A percentile compares a stretch with the other conserved stretches of the same genome.
Conservation (phyloP, 2,113 vertebrate species). For the Stomatorhinus ivindoensis region DNA sequence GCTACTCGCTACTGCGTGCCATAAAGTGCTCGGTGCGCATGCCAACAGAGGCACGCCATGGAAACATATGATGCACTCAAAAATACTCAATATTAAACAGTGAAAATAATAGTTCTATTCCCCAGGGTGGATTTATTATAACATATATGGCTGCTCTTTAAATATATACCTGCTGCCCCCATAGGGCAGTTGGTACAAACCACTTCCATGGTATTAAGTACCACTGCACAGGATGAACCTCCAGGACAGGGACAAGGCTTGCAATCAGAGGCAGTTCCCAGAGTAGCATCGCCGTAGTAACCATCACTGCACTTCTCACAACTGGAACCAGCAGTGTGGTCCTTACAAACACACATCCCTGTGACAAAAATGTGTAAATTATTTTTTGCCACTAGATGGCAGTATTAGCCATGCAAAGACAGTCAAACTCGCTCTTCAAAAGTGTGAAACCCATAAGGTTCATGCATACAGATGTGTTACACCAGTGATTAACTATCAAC, state of each 20-base stretch:
- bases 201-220: constrained; percentile 79
- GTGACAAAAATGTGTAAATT: not conserved
- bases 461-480: not conserved
- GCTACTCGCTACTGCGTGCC: not conserved
- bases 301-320: constrained; percentile 86
- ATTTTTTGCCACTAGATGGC: constrained; percentile 25
- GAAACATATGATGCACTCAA: not conserved
- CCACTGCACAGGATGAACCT: constrained; percentile 75
- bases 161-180: constrained; percentile 76
- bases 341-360: constrained; percentile 81
- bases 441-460: not conserved
- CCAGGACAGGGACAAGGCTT: constrained; percentile 79
- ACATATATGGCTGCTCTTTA: not conserved
- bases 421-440: not conserved
- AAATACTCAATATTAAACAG: not conserved
- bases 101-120: not conserved
- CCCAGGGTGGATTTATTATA: not conserved
- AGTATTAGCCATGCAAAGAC: not conserved
- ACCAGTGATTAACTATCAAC: not conserved
- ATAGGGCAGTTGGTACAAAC: constrained; percentile 91
- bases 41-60: not conserved
- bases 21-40: not conserved
- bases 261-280: constrained; percentile 69
- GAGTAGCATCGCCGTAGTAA: constrained; percentile 80
- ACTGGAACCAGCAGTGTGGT: constrained; percentile 79